Base-by-base conservation (phyloP, 1,140 invertebrate genomes). In the silkworm (Bombyx mori) region DNA sequence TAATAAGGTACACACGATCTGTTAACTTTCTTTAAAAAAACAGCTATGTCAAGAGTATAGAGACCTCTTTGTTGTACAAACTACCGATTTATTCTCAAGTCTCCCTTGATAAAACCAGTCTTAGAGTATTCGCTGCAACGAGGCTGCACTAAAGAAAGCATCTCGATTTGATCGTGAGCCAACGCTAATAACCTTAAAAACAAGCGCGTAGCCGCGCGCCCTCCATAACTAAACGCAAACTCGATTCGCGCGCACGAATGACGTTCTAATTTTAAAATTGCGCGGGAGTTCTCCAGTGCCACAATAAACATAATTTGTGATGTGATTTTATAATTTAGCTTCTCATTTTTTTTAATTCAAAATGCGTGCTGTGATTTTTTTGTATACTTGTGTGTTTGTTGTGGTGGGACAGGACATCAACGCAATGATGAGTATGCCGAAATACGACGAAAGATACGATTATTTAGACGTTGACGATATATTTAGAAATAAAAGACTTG, bases 381-480 rank as follows among this genome's bases (percentile, higher is more conserved):
- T 83, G 1, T 78, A 73, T 76, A 69, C 66, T 12, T 75, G 71
- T 79, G 73, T 63, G 57, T 71, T 58, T 62, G 63, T 57, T 49
- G 66, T 69, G 12, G 54, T 63, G 8, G 72, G 73, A 49, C 84
- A 87, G 60, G 70, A 82, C 56, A 60, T 79, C 26, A 78, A 78
- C 44, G 60, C 73, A 7, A 79, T 86, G 75, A 62, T 63, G 18
- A 69, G 71, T 54, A 73, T 87, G 78, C 84, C 84, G 7, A 87
- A 86, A 75, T 89, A 89, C 54, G 86, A 88, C 57, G 62, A 73
- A 8, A 75, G 89, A 59, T 91, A 90, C 66, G 89, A 91, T 66
- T 89, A 90, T 71, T 75, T 91, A 61, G 89, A 90, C 68, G 76
- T 90, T 9, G 88, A 91, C 52, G 82, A 85, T 43, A 79, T 90